Conservation (phyloP, 2,797 vertebrate species). For the Sparidentex hasta region DNA sequence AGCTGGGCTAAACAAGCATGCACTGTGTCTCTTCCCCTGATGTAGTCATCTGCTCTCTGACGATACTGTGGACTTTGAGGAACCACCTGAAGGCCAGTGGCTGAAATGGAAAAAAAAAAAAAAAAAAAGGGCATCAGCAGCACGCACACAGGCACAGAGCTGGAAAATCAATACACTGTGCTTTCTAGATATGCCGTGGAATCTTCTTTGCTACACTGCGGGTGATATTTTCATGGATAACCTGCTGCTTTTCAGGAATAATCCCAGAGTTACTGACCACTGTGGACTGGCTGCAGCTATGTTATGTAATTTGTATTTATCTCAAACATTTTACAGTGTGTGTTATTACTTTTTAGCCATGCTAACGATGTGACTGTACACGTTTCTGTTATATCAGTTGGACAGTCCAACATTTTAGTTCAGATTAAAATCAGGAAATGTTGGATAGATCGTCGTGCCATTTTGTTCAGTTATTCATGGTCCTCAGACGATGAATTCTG, state of each 20-base stretch:
- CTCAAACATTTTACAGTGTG: background rate
- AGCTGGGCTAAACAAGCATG: slow-evolving; percentile 49
- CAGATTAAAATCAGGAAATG: background rate
- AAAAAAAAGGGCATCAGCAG: slow-evolving; percentile 48
- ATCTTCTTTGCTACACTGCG: slow-evolving; percentile 49
- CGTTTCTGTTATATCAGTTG: background rate
- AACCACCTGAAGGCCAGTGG: slow-evolving; percentile 55
- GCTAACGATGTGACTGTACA: no score
- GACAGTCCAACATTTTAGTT: background rate
- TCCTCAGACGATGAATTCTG: background rate
- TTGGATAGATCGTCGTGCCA: background rate
- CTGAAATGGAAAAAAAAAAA: slow-evolving; percentile 33
- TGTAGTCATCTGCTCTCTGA: slow-evolving; percentile 58
- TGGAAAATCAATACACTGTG: slow-evolving; percentile 67
- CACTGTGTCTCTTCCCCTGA: slow-evolving; percentile 39
- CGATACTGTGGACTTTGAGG: slow-evolving; percentile 40
- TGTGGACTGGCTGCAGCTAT: background rate
- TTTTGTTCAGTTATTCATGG: background rate
- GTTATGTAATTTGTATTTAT: slow-evolving; percentile 10
- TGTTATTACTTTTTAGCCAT: no score
- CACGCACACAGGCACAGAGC: slow-evolving; percentile 36
- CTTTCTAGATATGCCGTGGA: slow-evolving; percentile 43
- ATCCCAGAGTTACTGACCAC: slow-evolving; percentile 8
- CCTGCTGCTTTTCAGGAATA: slow-evolving; percentile 38
- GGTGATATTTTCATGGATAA: slow-evolving; percentile 61